Conservation (phyloP, 2,113 vertebrate genomes). For the Tautogolabrus adspersus region DNA sequence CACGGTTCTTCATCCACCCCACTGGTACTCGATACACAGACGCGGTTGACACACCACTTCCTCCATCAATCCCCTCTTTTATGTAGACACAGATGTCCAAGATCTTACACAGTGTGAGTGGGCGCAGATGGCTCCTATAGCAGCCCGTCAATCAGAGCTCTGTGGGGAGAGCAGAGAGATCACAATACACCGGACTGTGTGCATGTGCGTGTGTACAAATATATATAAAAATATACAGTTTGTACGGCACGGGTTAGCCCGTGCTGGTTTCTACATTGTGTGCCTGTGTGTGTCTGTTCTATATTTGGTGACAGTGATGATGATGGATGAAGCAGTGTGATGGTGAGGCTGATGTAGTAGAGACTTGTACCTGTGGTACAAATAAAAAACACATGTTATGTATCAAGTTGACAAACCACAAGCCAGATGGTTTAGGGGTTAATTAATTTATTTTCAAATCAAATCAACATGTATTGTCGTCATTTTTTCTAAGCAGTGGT, state of each 20-base stretch:
- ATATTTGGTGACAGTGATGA: constrained; percentile 44
- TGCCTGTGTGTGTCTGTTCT: constrained; percentile 19
- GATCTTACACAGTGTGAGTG: constrained; percentile 69
- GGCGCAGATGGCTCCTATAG: constrained; percentile 79
- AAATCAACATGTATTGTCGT: too few species aligned
- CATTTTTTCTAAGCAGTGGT: too few species aligned
- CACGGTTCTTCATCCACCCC: constrained; percentile 28
- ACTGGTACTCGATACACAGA: constrained; percentile 24
- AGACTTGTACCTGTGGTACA: constrained; percentile 25
- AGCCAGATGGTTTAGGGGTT: constrained; percentile 23
- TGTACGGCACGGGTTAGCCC: neutral
- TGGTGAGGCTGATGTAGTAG: constrained; percentile 28
- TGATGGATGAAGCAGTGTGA: constrained; percentile 62
- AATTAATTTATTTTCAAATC: neutral
- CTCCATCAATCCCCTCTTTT: constrained; percentile 61
- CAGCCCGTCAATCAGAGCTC: constrained; percentile 74
- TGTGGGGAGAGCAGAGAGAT: constrained; percentile 51
- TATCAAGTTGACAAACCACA: neutral
- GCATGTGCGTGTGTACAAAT: constrained; percentile 14
- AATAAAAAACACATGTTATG: constrained; percentile 33
- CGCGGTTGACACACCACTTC: constrained; percentile 54
- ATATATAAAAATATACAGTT: neutral
- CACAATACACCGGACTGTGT: constrained; percentile 46
- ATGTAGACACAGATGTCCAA: constrained; percentile 79
- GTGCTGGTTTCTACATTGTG: constrained; percentile 15